Conservation (phyloP, 2,113 vertebrate genomes). For the Pardalotus punctatus region DNA sequence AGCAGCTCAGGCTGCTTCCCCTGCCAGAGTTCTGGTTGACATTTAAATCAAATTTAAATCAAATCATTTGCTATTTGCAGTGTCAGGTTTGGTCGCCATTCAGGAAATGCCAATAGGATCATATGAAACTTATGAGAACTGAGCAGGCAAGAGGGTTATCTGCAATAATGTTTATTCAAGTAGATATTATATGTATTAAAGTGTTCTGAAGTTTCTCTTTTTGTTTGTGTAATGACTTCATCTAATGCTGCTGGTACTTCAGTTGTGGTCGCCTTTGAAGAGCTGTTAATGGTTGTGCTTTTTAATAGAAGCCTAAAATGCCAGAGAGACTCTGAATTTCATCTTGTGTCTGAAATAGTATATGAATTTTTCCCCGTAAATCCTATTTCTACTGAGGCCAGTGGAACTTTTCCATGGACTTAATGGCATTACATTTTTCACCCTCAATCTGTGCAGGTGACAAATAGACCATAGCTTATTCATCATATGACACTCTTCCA, state of each 20-base stretch:
- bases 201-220: background rate
- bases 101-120: background rate
- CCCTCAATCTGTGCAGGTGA: background rate
- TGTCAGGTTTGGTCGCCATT: background rate
- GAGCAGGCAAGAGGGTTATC: background rate
- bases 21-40: background rate
- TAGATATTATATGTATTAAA: background rate
- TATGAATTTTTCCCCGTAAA: background rate
- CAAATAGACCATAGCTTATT: background rate
- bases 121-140: background rate
- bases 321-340: background rate
- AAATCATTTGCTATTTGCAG: background rate
- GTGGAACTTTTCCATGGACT: background rate
- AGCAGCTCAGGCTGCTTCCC: background rate
- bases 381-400: background rate
- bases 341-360: background rate
- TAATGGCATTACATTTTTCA: background rate
- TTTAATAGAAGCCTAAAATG: background rate
- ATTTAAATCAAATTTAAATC: background rate
- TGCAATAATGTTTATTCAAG: background rate
- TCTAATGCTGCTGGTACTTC: background rate
- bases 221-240: background rate
- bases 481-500: background rate
- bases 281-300: background rate
- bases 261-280: background rate